Conservation (phyloP, 2,797 vertebrate species). For the Tenualosa ilisha region DNA sequence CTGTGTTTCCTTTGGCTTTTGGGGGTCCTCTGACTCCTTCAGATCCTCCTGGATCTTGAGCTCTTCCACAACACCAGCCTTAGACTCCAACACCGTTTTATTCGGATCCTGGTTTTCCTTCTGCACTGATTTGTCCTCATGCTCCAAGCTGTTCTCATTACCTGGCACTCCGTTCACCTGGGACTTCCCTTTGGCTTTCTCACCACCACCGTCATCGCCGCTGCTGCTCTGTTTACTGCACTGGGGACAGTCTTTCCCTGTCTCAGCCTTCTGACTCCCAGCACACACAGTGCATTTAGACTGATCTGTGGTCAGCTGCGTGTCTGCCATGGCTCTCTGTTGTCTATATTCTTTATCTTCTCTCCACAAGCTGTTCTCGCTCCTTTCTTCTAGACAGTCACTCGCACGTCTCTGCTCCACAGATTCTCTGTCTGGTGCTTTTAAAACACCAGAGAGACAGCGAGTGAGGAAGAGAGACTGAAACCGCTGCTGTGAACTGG, state of each 20-base stretch:
- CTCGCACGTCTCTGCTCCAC: neutral
- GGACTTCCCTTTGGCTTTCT: neutral
- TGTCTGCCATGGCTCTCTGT: conserved; percentile 52
- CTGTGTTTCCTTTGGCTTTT: conserved; percentile 43
- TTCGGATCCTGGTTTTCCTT: conserved; percentile 33
- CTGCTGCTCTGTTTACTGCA: conserved; percentile 1
- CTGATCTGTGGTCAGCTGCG: conserved; percentile 27
- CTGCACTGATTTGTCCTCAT: conserved; percentile 3
- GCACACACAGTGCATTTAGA: conserved; percentile 31
- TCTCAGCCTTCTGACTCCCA: conserved; percentile 29
- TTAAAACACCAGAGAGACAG: neutral
- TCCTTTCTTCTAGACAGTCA: neutral
- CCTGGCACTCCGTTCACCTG: conserved; percentile 45
- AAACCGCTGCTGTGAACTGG: neutral
- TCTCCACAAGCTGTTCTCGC: neutral
- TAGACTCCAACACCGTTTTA: conserved; percentile 45
- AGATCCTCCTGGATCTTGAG: conserved; percentile 49
- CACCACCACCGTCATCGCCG: neutral
- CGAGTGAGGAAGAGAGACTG: neutral
- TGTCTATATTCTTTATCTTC: neutral
- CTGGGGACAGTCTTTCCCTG: conserved; percentile 32
- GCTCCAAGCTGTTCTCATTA: neutral
- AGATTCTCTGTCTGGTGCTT: neutral
- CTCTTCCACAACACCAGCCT: conserved; percentile 40
- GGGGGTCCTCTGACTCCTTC: conserved; percentile 52